phyloP scores from a whole-genome alignment of 2,888 invertebrate species.

The Hylaea fasciaria region DNA sequence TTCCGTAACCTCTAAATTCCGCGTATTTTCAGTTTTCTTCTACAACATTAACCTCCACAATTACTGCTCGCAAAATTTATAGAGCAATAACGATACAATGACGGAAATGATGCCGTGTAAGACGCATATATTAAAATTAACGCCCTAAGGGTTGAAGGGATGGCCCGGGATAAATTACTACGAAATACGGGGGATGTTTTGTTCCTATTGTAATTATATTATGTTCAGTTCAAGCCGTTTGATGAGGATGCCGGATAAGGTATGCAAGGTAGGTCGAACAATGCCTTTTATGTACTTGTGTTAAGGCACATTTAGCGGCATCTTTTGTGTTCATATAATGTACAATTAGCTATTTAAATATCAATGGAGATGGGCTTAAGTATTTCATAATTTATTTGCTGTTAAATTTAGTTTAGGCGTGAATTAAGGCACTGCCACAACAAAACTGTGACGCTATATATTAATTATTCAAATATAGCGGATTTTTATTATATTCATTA shows the following conservation, averaged over 20 bases:
- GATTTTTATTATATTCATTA: too few species aligned
- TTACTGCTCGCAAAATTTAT: slow-evolving; percentile 61
- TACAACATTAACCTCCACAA: slow-evolving; percentile 36
- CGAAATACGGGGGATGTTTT: slow-evolving; percentile 51
- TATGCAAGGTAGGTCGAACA: slow-evolving; percentile 44
- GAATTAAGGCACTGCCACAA: too few species aligned
- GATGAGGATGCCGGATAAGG: slow-evolving; percentile 49
- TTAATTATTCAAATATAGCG: too few species aligned
- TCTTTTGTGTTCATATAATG: slow-evolving; percentile 8
- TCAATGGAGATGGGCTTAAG: not conserved
- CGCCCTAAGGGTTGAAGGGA: slow-evolving; percentile 55
- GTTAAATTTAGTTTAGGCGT: too few species aligned
- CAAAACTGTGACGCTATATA: too few species aligned
- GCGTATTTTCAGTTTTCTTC: slow-evolving; percentile 23
- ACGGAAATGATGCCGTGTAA: slow-evolving; percentile 58
- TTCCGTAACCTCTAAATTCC: not conserved
- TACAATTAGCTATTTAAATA: slow-evolving; percentile 4
- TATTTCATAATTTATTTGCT: too few species aligned
- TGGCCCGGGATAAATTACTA: slow-evolving; percentile 57
- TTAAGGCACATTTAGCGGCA: slow-evolving; percentile 12
- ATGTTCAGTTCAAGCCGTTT: slow-evolving; percentile 50
- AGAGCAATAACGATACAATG: slow-evolving; percentile 65
- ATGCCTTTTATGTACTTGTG: slow-evolving; percentile 28
- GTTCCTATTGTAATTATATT: slow-evolving; percentile 62
- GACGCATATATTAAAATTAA: slow-evolving; percentile 65